Evolutionary conservation across 1,140 invertebrate species (phyloP).

Genomic region (Campoletis sonorensis): DNA sequence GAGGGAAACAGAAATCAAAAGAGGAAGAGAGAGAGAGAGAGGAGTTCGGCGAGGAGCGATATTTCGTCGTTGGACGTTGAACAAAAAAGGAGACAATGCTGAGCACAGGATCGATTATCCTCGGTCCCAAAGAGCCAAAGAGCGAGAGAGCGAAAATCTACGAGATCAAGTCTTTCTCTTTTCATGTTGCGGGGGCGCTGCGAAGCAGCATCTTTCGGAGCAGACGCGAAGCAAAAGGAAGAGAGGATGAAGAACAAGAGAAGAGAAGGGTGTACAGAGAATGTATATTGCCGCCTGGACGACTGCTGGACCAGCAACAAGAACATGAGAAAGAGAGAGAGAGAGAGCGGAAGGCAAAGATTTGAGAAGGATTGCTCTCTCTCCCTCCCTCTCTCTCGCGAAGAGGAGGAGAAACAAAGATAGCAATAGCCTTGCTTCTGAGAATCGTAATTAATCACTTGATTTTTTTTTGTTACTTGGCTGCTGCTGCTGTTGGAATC

Average conservation of each 20-base stretch:
- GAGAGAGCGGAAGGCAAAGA: constrained; percentile 18
- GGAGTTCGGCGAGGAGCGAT: constrained; percentile 64
- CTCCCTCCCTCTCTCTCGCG: constrained; percentile 47
- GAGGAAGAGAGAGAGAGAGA: constrained; percentile 53
- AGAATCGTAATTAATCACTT: constrained; percentile 72
- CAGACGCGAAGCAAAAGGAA: constrained; percentile 51
- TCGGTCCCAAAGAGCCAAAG: constrained; percentile 62
- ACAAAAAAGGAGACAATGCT: constrained; percentile 73
- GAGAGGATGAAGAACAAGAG: not conserved
- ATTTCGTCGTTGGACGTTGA: constrained; percentile 65
- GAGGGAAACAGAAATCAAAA: constrained; percentile 19
- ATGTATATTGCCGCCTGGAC: constrained; percentile 51
- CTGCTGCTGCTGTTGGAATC: constrained; percentile 43
- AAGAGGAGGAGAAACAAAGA: constrained; percentile 54
- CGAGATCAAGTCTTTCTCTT: not conserved
- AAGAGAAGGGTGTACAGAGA: constrained; percentile 27
- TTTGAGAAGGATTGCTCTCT: not conserved
- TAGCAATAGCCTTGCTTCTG: constrained; percentile 48
- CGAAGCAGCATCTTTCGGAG: not conserved
- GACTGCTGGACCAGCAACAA: constrained; percentile 45
- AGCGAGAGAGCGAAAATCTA: constrained; percentile 38
- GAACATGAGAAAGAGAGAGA: constrained; percentile 18
- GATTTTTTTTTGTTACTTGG: constrained; percentile 56
- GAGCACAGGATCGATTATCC: constrained; percentile 71
- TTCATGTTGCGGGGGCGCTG: constrained; percentile 10